Evolutionary conservation across 2,797 vertebrate species (phyloP).

Genomic region (Pristis pectinata): DNA sequence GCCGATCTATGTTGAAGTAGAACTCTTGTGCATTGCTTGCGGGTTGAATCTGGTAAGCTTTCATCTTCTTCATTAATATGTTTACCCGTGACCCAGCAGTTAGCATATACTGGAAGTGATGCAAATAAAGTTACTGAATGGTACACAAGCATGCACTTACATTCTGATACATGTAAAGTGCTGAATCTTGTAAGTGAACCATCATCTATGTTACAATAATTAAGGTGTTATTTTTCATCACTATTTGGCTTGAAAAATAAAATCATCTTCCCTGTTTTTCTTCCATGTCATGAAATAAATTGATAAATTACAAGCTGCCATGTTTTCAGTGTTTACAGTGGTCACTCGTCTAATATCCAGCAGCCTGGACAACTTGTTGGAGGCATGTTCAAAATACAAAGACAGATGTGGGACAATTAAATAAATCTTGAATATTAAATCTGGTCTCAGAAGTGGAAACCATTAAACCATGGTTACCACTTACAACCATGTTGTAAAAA

Average conservation of each 20-base stretch:
- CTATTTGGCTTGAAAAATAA: background rate
- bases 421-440: too few species aligned
- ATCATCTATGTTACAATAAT: background rate
- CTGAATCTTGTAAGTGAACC: too few species aligned
- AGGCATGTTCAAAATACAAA: too few species aligned
- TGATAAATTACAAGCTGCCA: background rate
- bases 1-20: constrained; percentile 17
- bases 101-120: background rate
- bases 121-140: background rate
- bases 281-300: background rate
- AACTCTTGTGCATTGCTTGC: background rate
- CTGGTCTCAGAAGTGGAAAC: too few species aligned
- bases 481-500: too few species aligned
- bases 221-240: background rate
- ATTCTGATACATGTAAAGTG: background rate
- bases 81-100: background rate
- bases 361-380: too few species aligned
- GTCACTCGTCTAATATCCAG: too few species aligned
- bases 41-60: constrained; percentile 12
- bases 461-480: too few species aligned
- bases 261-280: background rate
- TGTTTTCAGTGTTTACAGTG: background rate
- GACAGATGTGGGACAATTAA: too few species aligned
- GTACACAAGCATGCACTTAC: background rate
- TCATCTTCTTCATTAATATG: background rate